Evolutionary conservation across 1,140 invertebrate genomes (phyloP).

Genomic region (Cyphomyrmex costatus): DNA sequence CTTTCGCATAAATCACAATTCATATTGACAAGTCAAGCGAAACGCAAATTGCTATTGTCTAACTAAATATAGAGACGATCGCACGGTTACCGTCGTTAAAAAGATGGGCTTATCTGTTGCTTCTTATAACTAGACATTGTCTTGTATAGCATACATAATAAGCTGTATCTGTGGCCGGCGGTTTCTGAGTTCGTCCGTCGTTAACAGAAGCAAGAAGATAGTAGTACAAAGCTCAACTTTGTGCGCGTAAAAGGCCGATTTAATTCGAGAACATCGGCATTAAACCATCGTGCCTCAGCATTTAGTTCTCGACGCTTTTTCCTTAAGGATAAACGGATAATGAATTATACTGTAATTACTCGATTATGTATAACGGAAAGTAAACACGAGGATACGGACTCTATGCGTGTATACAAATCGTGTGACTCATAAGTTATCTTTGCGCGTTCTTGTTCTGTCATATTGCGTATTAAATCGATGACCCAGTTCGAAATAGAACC

Average conservation of each 20-base stretch:
- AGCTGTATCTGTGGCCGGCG: not conserved
- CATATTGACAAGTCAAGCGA: not conserved
- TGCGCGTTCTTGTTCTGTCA: not conserved
- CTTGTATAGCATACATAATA: not conserved
- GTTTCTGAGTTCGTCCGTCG: not conserved
- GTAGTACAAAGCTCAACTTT: conserved; percentile 17
- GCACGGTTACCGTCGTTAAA: conserved; percentile 4
- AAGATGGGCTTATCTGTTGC: conserved; percentile 6
- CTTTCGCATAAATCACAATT: not conserved
- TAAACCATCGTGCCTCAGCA: not conserved
- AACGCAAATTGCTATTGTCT: conserved; percentile 28
- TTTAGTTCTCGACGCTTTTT: not conserved
- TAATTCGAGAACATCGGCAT: conserved; percentile 7
- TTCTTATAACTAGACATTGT: conserved; percentile 10
- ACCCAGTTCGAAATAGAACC: conserved; percentile 27
- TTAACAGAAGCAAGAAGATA: conserved; percentile 12
- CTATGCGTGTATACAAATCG: not conserved
- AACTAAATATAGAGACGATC: conserved; percentile 29
- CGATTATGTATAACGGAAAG: not conserved
- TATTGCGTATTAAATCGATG: conserved; percentile 43
- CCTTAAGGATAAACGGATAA: not conserved
- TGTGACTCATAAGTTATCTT: conserved; percentile 1
- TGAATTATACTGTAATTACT: conserved; percentile 2
- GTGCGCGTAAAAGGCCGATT: not conserved
- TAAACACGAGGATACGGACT: not conserved